Percentiles rank a stretch among this genome's conserved stretches.
Evolutionary conservation across 2,888 invertebrate genomes (phyloP).

Genomic region (Volucella zonaria): DNA sequence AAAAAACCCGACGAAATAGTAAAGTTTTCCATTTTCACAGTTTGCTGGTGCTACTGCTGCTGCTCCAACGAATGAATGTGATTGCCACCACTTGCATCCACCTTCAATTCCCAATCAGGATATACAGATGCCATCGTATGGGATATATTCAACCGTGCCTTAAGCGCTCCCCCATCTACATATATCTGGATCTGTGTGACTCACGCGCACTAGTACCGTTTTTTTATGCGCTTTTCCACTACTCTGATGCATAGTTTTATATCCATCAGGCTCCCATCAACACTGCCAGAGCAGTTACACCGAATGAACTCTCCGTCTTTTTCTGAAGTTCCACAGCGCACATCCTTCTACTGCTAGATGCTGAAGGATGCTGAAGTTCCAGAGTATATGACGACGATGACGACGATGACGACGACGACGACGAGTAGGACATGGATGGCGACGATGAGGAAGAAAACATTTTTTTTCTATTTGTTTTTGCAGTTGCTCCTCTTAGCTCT

Average conservation of each 20-base stretch:
- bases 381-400: constrained; percentile 18
- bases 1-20: constrained; percentile 13
- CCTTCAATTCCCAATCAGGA: constrained; percentile 65
- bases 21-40: constrained; percentile 57
- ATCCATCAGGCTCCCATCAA: constrained; percentile 74
- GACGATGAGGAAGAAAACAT: too few species aligned
- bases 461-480: too few species aligned
- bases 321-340: constrained; percentile 14
- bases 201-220: constrained; percentile 18
- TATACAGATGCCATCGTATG: not conserved
- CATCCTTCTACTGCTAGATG: constrained; percentile 14
- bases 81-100: constrained; percentile 68
- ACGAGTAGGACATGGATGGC: too few species aligned
- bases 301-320: constrained; percentile 63
- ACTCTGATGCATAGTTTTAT: constrained; percentile 73
- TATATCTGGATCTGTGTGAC: constrained; percentile 3
- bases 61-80: constrained; percentile 57
- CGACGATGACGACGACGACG: constrained; percentile 4
- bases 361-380: constrained; percentile 14
- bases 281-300: constrained; percentile 63
- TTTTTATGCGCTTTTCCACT: constrained; percentile 59
- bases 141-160: constrained; percentile 60
- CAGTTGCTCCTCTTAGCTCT: constrained; percentile 26
- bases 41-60: constrained; percentile 26
- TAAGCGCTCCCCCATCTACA: constrained; percentile 1